Conservation (phyloP, 2,888 invertebrate species). For the Caenorhabditis sp. region DNA sequence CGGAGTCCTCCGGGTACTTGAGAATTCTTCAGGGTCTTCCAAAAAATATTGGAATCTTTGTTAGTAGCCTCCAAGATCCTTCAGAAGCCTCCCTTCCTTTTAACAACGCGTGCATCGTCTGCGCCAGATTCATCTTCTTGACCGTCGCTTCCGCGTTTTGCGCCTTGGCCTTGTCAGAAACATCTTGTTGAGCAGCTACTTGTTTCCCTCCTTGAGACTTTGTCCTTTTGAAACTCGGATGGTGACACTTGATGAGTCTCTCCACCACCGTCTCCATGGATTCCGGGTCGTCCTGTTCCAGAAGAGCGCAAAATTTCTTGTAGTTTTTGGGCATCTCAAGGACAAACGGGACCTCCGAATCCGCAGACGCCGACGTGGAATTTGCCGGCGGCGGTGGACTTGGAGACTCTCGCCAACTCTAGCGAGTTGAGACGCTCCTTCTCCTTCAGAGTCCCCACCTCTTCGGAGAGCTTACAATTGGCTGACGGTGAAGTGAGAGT, state of each 20-base stretch:
- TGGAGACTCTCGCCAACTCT: constrained; percentile 88
- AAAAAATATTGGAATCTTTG: too few species aligned
- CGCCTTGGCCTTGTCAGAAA: constrained; percentile 86
- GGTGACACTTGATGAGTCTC: constrained; percentile 92
- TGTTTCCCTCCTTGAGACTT: constrained; percentile 90
- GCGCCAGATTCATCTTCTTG: constrained; percentile 52
- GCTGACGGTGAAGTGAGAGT: too few species aligned
- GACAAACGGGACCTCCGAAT: constrained; percentile 68
- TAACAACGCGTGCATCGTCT: constrained; percentile 55
- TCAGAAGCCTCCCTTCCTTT: too few species aligned
- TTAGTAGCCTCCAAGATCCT: too few species aligned
- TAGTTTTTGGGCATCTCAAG: constrained; percentile 74
- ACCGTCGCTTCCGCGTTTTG: constrained; percentile 56
- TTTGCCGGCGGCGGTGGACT: constrained; percentile 87
- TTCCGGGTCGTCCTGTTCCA: constrained; percentile 57
- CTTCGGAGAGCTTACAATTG: too few species aligned
- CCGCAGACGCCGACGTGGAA: constrained; percentile 41
- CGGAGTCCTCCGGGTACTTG: too few species aligned
- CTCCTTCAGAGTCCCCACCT: too few species aligned
- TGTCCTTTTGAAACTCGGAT: constrained; percentile 90
- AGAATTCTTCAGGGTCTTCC: too few species aligned
- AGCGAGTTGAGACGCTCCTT: constrained; percentile 88
- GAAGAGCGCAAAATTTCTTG: constrained; percentile 60
- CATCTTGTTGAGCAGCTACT: constrained; percentile 88
- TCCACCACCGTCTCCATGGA: constrained; percentile 84